phyloP scores from a whole-genome alignment of 2,113 vertebrate species.

The Equus przewalskii region DNA sequence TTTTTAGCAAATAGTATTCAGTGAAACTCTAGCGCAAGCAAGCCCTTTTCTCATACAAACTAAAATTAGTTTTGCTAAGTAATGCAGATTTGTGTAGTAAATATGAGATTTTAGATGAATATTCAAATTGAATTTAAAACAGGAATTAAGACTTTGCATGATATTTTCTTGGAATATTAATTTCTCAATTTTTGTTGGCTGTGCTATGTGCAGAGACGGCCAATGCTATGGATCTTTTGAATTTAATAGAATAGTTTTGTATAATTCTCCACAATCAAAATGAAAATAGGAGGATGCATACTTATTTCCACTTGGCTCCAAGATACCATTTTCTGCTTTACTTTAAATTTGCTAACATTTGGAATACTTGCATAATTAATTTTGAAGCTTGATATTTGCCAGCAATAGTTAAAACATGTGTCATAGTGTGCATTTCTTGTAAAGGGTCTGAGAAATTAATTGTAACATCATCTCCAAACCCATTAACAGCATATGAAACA shows the following conservation, averaged over 20 bases:
- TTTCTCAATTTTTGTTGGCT: conserved; percentile 60
- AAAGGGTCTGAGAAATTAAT: conserved; percentile 33
- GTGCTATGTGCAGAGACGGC: conserved; percentile 21
- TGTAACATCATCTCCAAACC: conserved; percentile 6
- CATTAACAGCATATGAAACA: conserved; percentile 33
- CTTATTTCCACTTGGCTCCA: conserved; percentile 53
- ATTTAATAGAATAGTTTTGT: conserved; percentile 46
- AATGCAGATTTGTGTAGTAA: conserved; percentile 35
- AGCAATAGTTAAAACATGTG: conserved; percentile 40
- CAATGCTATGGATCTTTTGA: conserved; percentile 40
- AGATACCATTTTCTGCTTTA: conserved; percentile 49
- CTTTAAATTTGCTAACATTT: conserved; percentile 71
- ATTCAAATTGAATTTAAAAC: conserved; percentile 54
- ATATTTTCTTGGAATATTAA: conserved; percentile 57
- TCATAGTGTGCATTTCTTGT: conserved; percentile 32
- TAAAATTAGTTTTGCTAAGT: conserved; percentile 38
- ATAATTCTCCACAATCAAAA: conserved; percentile 58
- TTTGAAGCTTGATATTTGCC: conserved; percentile 48
- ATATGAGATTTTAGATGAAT: conserved; percentile 51
- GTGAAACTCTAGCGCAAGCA: not conserved
- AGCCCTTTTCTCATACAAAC: not conserved
- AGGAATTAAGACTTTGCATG: conserved; percentile 18
- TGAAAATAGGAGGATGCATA: conserved; percentile 58
- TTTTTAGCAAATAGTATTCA: not conserved
- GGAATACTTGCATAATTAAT: conserved; percentile 71